Base-by-base conservation (phyloP, 2,113 vertebrate species). In the Leucopsar rothschildi region DNA sequence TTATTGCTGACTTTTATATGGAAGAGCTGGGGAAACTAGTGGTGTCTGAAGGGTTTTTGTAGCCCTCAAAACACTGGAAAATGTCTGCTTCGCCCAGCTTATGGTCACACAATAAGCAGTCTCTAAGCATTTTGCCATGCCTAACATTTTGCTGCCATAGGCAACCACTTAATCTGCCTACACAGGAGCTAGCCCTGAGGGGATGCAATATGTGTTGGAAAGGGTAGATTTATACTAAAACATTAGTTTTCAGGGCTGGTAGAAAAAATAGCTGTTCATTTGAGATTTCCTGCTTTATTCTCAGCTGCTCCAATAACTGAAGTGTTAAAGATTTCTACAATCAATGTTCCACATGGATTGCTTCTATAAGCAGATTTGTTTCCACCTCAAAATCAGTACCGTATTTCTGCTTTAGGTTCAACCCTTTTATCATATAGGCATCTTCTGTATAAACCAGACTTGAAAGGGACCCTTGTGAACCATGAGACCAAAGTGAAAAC, bases 381-480 rank as follows among this genome's bases (percentile, higher is more conserved):
- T 94, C 77, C 89, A 83, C n/a, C 75, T 94, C 88, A 90, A 78
- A 96, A 86, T 95, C 88, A 86, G 84, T 42, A 68, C 88, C 1
- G 22, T 91, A 69, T 97, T 96, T 92, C 80, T 92, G 53, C 77
- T 87, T 87, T 86, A 86, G 55, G 57, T 90, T 89, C 53, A 79
- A 73, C 69, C 31, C 61, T 96, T 95, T 97, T 97, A 96, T 95
- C 89, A 75, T 81, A 96, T 94, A 96, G 91, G 88, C 94, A 95
- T 97, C 95, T 95, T 96, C 94, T 97, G 82, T 94, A 72, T 78
- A 94, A 92, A 78, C 53, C 61, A 80, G 86, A 85, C 91, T 95
- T 97, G 97, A 97, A 98, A 97, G 96, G 93, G 87, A 95, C 61
- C 92, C 96, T 98, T 98, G 98, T 97, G 89, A 96, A 92, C 93